Evolutionary conservation across 2,888 invertebrate genomes (phyloP).

Genomic region (Achlya flavicornis): DNA sequence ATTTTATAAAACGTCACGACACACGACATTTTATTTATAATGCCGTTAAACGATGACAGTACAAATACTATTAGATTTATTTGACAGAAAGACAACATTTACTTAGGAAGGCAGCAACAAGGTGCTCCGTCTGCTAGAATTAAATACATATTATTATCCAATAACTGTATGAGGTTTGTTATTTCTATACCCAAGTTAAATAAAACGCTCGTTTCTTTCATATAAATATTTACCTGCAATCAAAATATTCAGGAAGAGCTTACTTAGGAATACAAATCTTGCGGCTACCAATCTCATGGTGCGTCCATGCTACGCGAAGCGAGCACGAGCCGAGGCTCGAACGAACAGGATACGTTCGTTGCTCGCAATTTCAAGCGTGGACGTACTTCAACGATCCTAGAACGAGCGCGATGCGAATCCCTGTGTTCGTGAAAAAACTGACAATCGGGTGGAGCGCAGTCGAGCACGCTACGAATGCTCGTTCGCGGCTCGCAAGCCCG

Average conservation of each 20-base stretch:
- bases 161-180: neutral
- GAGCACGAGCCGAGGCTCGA: too few relatives aligned
- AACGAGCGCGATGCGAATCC: too few relatives aligned
- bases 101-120: constrained; percentile 26
- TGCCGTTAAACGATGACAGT: constrained; percentile 23
- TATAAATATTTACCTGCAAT: neutral
- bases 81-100: constrained; percentile 50
- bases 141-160: constrained; percentile 5
- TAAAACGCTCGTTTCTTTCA: neutral
- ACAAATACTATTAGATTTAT: constrained; percentile 49
- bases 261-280: neutral
- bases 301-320: too few relatives aligned
- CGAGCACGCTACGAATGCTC: too few relatives aligned
- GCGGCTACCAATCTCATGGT: neutral
- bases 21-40: neutral
- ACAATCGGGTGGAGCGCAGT: too few relatives aligned
- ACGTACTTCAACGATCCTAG: too few relatives aligned
- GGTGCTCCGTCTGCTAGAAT: constrained; percentile 13
- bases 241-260: neutral
- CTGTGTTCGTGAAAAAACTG: too few relatives aligned
- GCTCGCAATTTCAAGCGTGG: too few relatives aligned
- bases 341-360: too few relatives aligned
- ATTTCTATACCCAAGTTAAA: neutral
- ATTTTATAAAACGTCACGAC: neutral
- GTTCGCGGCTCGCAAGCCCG: too few relatives aligned